Conservation (phyloP, 2,888 invertebrate species). For the Pristionchus maxplancki region DNA sequence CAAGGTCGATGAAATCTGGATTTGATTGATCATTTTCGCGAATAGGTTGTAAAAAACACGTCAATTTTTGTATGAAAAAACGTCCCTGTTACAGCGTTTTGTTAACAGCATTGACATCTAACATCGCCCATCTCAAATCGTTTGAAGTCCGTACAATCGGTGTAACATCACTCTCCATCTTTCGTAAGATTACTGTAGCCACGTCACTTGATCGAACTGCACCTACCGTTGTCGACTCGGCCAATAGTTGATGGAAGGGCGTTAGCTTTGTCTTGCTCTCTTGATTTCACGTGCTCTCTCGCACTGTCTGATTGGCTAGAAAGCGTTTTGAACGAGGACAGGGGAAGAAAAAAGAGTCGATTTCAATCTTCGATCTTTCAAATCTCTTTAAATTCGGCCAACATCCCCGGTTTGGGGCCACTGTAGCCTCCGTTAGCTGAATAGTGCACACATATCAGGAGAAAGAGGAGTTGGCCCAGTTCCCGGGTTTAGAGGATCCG, state of each 20-base stretch:
- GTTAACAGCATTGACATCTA: no score
- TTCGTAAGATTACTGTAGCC: not conserved
- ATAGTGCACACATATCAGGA: not conserved
- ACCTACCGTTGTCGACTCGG: not conserved
- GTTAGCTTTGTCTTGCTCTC: not conserved
- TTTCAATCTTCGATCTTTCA: not conserved
- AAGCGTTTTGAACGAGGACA: not conserved
- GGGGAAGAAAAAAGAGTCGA: not conserved
- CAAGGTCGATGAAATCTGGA: no score
- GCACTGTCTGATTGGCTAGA: not conserved
- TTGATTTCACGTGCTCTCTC: not conserved
- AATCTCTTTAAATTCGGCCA: not conserved
- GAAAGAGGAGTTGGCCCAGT: not conserved
- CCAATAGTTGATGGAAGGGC: not conserved
- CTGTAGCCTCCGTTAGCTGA: not conserved
- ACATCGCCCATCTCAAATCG: not conserved
- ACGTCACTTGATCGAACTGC: not conserved
- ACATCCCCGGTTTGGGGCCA: not conserved
- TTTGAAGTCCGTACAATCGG: not conserved
- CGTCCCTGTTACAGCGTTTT: no score
- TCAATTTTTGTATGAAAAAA: no score
- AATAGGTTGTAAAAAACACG: no score
- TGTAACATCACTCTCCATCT: not conserved
- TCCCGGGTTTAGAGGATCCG: not conserved
- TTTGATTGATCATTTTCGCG: no score